Percentiles rank a stretch among this genome's conserved stretches.
Evolutionary conservation across 2,888 invertebrate species (phyloP).

Genomic region (Pollenia griseotomentosa): DNA sequence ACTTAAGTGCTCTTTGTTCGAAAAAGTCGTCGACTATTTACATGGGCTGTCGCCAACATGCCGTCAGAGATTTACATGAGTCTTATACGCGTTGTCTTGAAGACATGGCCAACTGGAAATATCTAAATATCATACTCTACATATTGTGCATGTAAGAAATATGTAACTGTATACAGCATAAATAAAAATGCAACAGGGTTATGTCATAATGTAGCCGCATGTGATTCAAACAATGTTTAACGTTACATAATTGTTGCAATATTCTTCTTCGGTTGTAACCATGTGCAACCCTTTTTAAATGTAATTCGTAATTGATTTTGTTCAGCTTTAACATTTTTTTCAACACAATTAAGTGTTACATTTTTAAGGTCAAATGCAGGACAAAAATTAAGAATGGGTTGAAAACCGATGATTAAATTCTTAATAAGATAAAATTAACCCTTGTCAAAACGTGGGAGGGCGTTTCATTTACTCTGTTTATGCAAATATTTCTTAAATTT

Average conservation of each 20-base stretch:
- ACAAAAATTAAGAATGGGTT: slow-evolving; percentile 1
- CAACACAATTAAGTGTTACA: slow-evolving; percentile 30
- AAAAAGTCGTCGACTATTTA: too few relatives aligned
- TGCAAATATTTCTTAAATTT: neutral
- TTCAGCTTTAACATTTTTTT: neutral
- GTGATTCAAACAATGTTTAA: neutral
- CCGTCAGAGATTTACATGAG: too few relatives aligned
- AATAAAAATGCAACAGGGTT: too few relatives aligned
- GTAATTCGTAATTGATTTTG: slow-evolving; percentile 30
- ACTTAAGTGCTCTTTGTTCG: too few relatives aligned
- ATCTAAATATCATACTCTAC: too few relatives aligned
- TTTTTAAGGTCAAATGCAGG: slow-evolving; percentile 40
- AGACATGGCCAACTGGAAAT: too few relatives aligned
- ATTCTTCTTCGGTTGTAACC: neutral
- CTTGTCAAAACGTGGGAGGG: slow-evolving; percentile 78
- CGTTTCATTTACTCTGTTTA: slow-evolving; percentile 32
- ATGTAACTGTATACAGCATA: too few relatives aligned
- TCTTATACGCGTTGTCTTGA: too few relatives aligned
- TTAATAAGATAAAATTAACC: slow-evolving; percentile 71
- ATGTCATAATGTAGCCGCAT: neutral
- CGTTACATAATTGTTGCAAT: slow-evolving; percentile 20
- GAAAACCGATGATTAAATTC: slow-evolving; percentile 57
- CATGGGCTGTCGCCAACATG: too few relatives aligned
- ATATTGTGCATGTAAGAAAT: too few relatives aligned
- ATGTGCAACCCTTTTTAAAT: slow-evolving; percentile 34